A percentile compares a stretch with the other conserved stretches of the same genome.
phyloP scores from a whole-genome alignment of 2,888 invertebrate genomes.

The Eulithis testata region DNA sequence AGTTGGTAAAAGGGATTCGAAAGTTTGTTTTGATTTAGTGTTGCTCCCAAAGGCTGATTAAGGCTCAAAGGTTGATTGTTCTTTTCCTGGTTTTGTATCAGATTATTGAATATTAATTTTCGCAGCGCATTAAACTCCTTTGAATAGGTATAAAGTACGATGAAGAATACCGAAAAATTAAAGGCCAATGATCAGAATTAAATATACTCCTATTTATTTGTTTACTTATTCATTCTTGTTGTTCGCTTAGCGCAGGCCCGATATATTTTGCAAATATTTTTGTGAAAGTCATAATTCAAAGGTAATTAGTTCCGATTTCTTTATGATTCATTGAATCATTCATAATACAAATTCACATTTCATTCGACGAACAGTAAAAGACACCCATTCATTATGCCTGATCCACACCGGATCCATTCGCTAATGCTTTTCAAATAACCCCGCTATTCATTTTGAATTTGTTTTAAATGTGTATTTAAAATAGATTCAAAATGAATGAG shows the following conservation, averaged over 20 bases:
- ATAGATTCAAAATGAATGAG: no score
- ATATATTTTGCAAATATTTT: slow-evolving; percentile 2
- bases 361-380: slow-evolving; percentile 58
- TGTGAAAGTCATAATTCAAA: slow-evolving; percentile 1
- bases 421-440: slow-evolving; percentile 80
- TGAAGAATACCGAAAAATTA: no score
- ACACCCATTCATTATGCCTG: slow-evolving; percentile 69
- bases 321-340: slow-evolving; percentile 37
- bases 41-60: slow-evolving; percentile 65
- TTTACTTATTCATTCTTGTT: no score
- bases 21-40: slow-evolving; percentile 83
- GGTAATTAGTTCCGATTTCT: slow-evolving; percentile 16
- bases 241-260: no score
- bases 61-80: slow-evolving; percentile 63
- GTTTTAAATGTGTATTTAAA: slow-evolving; percentile 21
- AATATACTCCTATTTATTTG: no score
- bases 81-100: slow-evolving; percentile 69
- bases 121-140: no score
- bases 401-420: slow-evolving; percentile 66
- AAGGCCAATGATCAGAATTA: no score
- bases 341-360: slow-evolving; percentile 58
- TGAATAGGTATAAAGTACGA: no score
- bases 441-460: slow-evolving; percentile 66
- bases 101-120: slow-evolving; percentile 61
- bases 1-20: slow-evolving; percentile 80